Evolutionary conservation across 2,113 vertebrate genomes (phyloP), one percentile per base, ranked within the genome.

Genomic region (Morone saxatilis): DNA sequence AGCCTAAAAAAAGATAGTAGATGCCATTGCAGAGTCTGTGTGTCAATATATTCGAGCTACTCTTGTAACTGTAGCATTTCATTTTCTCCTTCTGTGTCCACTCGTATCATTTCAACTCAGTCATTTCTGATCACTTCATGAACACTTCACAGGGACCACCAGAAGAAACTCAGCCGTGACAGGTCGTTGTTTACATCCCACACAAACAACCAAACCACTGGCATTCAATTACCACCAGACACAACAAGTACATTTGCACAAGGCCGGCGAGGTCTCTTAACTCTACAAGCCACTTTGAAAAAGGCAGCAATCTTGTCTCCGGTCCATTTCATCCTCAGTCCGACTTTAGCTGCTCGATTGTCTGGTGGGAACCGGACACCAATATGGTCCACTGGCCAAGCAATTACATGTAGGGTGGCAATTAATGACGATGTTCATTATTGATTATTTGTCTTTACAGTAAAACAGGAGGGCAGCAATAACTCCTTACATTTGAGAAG

Each of bases 181-280:
- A 25, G 22, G 60, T 76, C 71, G 10, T 57, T 72, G 71, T 88
- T 84, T 80, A 86, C 63, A 74, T 59, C 54, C 50, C 85, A 84
- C 78, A 86, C 75, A 53, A 87, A 88, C 10, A 51, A 83, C 40
- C 31, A 70, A 79, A 80, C 54, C 57, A 74, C 53, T 36, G 40
- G 17, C 4, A n/a, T 36, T 65, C 51, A 90, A 59, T 66, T 20
- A 85, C 45, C 59, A 71, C 53, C 13, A 72, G 22, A 20, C 48
- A 38, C 68, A 57, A 7, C 51, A 36, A 80, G 38, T 16, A 47
- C 9, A 68, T 72, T 53, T 77, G 47, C 54, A 67, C 47, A 54
- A 8, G 48, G 53, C 60, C 48, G 50, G 60, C 16, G 47, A 65
- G 41, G 47, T 43, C 62, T 71, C 38, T 57, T 78, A 53, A 84